Conservation (phyloP, 2,113 vertebrate species). For the Scomber japonicus region DNA sequence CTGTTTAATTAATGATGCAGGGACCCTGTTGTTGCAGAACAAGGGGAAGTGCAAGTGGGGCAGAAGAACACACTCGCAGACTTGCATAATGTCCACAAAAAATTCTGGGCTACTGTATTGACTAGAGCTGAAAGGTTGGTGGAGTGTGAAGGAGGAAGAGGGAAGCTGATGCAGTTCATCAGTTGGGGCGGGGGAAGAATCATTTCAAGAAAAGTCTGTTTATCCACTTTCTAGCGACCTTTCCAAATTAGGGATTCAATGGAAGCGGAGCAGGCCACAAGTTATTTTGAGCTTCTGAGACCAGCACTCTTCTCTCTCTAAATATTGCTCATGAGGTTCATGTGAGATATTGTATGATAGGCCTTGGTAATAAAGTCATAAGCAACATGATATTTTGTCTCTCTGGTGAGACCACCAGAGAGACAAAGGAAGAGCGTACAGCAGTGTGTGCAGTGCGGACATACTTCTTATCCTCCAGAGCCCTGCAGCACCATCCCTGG, state of each 20-base stretch:
- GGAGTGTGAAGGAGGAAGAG: conserved; percentile 7
- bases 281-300: no score
- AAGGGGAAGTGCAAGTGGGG: conserved; percentile 21
- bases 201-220: no score
- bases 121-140: not conserved
- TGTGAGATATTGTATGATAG: not conserved
- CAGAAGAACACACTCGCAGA: conserved; percentile 1
- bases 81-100: not conserved
- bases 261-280: not conserved
- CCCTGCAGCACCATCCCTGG: not conserved
- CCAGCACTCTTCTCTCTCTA: not conserved
- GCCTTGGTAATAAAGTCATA: not conserved
- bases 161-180: not conserved
- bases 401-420: not conserved
- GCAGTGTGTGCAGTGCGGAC: not conserved
- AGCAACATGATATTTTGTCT: not conserved
- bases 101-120: not conserved
- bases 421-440: not conserved
- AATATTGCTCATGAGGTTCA: no score
- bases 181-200: not conserved
- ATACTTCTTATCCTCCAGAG: not conserved
- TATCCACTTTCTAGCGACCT: not conserved
- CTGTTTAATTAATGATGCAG: conserved; percentile 58
- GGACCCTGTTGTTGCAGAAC: conserved; percentile 20
- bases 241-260: not conserved